Evolutionary conservation across 64 coral and sea anemone genomes (phyloP).

Genomic region (Anthopleura sola): DNA sequence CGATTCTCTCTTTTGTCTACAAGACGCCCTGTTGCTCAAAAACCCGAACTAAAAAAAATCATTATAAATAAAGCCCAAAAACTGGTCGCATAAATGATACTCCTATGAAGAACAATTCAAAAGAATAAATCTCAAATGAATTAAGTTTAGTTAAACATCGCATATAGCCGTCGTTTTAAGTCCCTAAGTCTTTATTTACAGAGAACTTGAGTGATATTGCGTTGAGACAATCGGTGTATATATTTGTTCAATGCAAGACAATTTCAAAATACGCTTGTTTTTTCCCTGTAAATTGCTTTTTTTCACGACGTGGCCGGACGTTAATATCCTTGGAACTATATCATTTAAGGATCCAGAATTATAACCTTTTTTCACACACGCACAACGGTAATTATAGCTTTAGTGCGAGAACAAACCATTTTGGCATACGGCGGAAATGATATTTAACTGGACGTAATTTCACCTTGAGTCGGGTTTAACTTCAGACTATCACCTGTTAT

Average conservation of each 20-base stretch:
- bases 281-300: background rate
- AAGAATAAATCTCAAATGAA: background rate
- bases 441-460: background rate
- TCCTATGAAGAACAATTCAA: background rate
- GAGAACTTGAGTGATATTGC: background rate
- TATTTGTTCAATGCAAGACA: background rate
- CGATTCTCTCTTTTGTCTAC: background rate
- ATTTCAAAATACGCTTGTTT: constrained; percentile 3
- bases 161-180: background rate
- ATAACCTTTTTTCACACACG: background rate
- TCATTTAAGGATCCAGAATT: background rate
- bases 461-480: background rate
- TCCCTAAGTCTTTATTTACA: background rate
- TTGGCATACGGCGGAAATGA: background rate
- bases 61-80: background rate
- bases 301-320: background rate
- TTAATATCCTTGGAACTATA: background rate
- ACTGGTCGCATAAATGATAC: background rate
- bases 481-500: background rate
- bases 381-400: background rate
- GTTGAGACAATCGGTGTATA: background rate
- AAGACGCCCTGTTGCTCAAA: background rate
- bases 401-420: background rate
- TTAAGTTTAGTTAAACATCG: constrained; percentile 2
- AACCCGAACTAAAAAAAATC: background rate